A percentile compares a stretch with the other conserved stretches of the same genome.
Conservation (phyloP, 2,797 vertebrate species). For the Chromis chromis region DNA sequence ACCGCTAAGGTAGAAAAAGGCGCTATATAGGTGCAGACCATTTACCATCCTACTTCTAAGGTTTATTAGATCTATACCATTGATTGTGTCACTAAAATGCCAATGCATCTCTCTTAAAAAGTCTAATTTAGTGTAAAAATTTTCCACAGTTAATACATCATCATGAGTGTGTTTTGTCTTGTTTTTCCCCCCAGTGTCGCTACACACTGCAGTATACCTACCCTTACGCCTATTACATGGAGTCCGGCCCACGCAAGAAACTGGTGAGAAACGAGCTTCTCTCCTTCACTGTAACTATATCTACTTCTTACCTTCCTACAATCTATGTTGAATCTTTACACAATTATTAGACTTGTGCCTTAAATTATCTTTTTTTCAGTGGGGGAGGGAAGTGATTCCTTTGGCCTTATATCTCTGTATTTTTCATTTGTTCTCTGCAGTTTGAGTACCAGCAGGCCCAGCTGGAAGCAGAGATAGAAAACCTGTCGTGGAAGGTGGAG, state of each 20-base stretch:
- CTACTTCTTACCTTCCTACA: background rate
- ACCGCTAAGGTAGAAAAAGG: too few relatives aligned
- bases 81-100: too few relatives aligned
- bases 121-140: background rate
- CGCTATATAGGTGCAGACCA: too few relatives aligned
- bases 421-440: slow-evolving; percentile 69
- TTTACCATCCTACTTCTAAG: too few relatives aligned
- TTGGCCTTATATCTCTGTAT: background rate
- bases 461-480: slow-evolving; percentile 98
- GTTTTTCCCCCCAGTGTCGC: slow-evolving; percentile 87
- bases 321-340: background rate
- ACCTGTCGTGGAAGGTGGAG: slow-evolving; percentile 99
- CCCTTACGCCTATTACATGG: slow-evolving; percentile 99
- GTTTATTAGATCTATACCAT: too few relatives aligned
- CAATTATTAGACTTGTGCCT: background rate
- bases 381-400: background rate
- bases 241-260: slow-evolving; percentile 97
- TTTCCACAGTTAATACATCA: background rate
- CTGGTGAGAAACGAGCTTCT: slow-evolving; percentile 86
- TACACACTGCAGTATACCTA: slow-evolving; percentile 99
- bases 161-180: background rate
- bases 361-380: background rate
- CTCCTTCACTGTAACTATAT: background rate
- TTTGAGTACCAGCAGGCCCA: slow-evolving; percentile 99
- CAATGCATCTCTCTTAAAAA: accelerated